phyloP scores from a whole-genome alignment of 2,888 invertebrate genomes.

The Trichopria drosophilae region DNA sequence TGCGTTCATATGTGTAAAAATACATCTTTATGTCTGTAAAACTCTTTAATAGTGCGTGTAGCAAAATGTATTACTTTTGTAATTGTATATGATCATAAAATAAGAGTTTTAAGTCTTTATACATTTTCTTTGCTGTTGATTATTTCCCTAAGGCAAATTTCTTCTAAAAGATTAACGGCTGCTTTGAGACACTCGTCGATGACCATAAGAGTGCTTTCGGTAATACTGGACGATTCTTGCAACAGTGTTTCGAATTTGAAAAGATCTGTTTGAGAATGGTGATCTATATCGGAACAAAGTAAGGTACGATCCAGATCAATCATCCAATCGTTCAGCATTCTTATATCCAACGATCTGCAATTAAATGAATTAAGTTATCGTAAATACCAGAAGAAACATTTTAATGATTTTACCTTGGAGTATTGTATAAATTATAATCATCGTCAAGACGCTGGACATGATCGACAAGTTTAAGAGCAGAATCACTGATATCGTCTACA shows the following conservation, averaged over 20 bases:
- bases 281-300: conserved; percentile 43
- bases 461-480: conserved; percentile 32
- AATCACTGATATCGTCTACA: conserved; percentile 41
- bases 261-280: conserved; percentile 46
- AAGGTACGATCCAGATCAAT: conserved; percentile 48
- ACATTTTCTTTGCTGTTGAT: background rate
- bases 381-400: no score
- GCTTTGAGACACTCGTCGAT: conserved; percentile 45
- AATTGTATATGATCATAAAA: no score
- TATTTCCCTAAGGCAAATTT: conserved; percentile 5
- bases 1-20: no score
- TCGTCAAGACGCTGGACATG: conserved; percentile 13
- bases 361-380: no score
- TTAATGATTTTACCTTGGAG: no score
- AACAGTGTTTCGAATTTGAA: conserved; percentile 33
- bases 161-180: conserved; percentile 42
- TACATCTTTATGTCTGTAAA: no score
- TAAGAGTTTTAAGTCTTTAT: no score
- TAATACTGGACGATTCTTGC: conserved; percentile 28
- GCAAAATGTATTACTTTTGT: no score
- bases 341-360: conserved; percentile 44
- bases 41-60: no score
- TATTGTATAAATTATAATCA: no score
- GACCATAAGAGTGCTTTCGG: conserved; percentile 37
- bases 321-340: conserved; percentile 50